These are phyloP conservation scores for Salminus brasiliensis DNA, from an alignment of 2,113 vertebrate species.

Conservation along the genomic window DNA sequence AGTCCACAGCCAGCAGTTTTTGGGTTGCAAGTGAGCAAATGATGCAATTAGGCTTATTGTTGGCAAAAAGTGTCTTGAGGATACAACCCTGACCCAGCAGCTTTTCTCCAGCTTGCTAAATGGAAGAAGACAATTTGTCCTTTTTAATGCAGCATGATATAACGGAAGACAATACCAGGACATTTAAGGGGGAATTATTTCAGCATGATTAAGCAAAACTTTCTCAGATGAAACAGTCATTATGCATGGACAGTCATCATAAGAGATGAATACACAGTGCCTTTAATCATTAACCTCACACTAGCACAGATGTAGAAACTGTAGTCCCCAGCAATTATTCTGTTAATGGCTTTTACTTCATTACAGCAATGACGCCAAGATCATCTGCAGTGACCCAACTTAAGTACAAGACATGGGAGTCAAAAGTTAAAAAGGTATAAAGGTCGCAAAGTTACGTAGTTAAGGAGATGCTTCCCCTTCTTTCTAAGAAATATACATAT, in stretches of 20 bases:
- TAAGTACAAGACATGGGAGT: constrained; percentile 25
- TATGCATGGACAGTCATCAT: constrained; percentile 64
- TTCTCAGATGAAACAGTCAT: constrained; percentile 63
- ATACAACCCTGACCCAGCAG: constrained; percentile 80
- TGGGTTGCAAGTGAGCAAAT: constrained; percentile 89
- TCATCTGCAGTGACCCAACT: constrained; percentile 39
- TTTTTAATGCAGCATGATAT: constrained; percentile 80
- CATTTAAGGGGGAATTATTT: constrained; percentile 81
- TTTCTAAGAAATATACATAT: not conserved
- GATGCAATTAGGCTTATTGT: constrained; percentile 94
- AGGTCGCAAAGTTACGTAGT: not conserved
- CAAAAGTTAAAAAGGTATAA: constrained; percentile 24
- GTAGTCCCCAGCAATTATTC: constrained; percentile 43
- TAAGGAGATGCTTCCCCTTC: not conserved
- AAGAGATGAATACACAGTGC: constrained; percentile 61
- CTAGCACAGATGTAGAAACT: constrained; percentile 47
- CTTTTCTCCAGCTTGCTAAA: constrained; percentile 82
- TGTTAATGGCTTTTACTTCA: constrained; percentile 45
- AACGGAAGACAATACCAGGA: constrained; percentile 83
- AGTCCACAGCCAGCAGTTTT: constrained; percentile 87
- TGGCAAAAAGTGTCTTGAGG: constrained; percentile 90
- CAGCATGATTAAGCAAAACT: constrained; percentile 81
- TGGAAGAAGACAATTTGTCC: constrained; percentile 85
- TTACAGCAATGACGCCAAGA: constrained; percentile 37
- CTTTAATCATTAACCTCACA: constrained; percentile 52